These are phyloP conservation scores for Chaunax sp. DNA, from an alignment of 2,797 vertebrate species.

Conservation along the genomic window DNA sequence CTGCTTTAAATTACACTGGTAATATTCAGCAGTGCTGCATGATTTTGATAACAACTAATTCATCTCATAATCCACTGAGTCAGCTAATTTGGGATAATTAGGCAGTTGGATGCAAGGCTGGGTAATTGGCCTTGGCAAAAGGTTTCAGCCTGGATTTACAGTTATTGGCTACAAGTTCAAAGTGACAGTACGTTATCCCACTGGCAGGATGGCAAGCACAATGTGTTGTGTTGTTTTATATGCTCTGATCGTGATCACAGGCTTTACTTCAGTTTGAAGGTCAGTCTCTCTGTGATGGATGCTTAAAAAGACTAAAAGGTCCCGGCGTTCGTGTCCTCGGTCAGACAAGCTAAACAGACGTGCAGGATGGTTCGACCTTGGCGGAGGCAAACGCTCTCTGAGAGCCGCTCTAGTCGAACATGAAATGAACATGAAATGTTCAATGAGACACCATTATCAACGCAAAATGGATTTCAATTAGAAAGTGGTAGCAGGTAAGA, in stretches of 20 bases:
- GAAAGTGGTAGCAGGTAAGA: too few relatives aligned
- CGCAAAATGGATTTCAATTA: too few relatives aligned
- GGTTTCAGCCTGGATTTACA: slow-evolving; percentile 54
- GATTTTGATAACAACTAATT: slow-evolving; percentile 65
- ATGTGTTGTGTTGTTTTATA: slow-evolving; percentile 44
- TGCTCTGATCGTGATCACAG: slow-evolving; percentile 43
- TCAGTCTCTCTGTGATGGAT: slow-evolving; percentile 29
- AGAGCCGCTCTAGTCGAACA: too few relatives aligned
- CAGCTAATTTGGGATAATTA: slow-evolving; percentile 70
- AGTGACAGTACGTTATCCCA: slow-evolving; percentile 31
- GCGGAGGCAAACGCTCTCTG: too few relatives aligned
- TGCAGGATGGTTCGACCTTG: too few relatives aligned
- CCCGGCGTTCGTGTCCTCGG: not conserved
- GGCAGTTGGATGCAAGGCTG: slow-evolving; percentile 40
- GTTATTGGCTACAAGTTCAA: slow-evolving; percentile 42
- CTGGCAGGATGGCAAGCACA: slow-evolving; percentile 8
- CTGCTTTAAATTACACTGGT: slow-evolving; percentile 50
- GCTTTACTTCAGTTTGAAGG: slow-evolving; percentile 30
- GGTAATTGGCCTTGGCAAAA: slow-evolving; percentile 63
- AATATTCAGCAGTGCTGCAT: slow-evolving; percentile 52
- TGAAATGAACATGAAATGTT: too few relatives aligned
- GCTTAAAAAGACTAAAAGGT: slow-evolving; percentile 30
- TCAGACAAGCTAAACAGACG: not conserved
- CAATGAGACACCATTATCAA: too few relatives aligned
- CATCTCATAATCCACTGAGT: slow-evolving; percentile 63